Percentiles rank a stretch among this genome's conserved stretches.
These are phyloP conservation scores for Drosophila ogumai DNA, from an alignment of 1,140 invertebrate genomes.

Conservation along the genomic window DNA sequence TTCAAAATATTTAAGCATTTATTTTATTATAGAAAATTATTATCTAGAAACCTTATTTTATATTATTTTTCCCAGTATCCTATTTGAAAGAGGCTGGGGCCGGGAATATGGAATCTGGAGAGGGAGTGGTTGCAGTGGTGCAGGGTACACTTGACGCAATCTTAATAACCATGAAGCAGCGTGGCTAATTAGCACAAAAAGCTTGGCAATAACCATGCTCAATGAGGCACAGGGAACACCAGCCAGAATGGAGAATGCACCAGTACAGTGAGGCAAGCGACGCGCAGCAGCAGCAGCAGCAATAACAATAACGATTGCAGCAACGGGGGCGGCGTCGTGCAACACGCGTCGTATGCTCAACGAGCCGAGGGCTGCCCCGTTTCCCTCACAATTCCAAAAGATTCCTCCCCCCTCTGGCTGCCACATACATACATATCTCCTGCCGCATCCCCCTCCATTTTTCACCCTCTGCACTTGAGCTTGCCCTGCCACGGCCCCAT, in stretches of 20 bases:
- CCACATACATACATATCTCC: neutral
- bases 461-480: slow-evolving; percentile 19
- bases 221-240: slow-evolving; percentile 74
- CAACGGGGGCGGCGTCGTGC: slow-evolving; percentile 71
- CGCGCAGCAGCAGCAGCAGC: slow-evolving; percentile 35
- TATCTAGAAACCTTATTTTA: neutral
- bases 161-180: slow-evolving; percentile 85
- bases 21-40: neutral
- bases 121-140: slow-evolving; percentile 48
- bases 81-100: slow-evolving; percentile 3
- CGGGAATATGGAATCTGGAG: slow-evolving; percentile 16
- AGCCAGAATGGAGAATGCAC: slow-evolving; percentile 17
- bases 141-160: slow-evolving; percentile 83
- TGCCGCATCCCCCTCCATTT: slow-evolving; percentile 1
- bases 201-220: slow-evolving; percentile 84
- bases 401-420: neutral
- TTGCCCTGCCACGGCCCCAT: slow-evolving; percentile 21
- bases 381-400: slow-evolving; percentile 1
- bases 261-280: slow-evolving; percentile 22
- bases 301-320: slow-evolving; percentile 58
- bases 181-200: slow-evolving; percentile 85
- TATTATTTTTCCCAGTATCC: slow-evolving; percentile 1
- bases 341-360: slow-evolving; percentile 82
- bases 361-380: slow-evolving; percentile 42
- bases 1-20: neutral